phyloP scores from a whole-genome alignment of 2,797 vertebrate genomes.

The Sternarchorhynchus goeldii region DNA sequence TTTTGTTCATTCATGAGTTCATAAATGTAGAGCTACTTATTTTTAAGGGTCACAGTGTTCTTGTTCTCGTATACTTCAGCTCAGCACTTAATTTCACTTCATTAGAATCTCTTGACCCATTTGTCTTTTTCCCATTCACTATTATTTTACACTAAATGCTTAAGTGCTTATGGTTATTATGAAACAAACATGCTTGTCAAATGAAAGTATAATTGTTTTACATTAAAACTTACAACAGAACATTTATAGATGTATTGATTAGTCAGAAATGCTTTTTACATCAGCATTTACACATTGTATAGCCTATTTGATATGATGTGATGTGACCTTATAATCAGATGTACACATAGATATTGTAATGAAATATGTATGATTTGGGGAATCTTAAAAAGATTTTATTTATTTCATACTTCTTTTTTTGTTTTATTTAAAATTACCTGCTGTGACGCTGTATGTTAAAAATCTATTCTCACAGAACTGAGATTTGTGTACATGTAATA shows the following conservation, averaged over 20 bases:
- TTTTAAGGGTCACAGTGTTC: background rate
- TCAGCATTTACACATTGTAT: slow-evolving; percentile 20
- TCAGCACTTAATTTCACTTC: background rate
- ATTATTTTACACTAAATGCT: slow-evolving; percentile 4
- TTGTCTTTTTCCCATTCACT: no score
- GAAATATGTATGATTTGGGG: background rate
- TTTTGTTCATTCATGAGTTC: background rate
- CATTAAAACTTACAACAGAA: slow-evolving; percentile 72
- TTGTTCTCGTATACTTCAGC: background rate
- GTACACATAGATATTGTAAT: background rate
- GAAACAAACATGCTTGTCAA: background rate
- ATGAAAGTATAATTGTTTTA: slow-evolving; percentile 68
- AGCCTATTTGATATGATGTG: slow-evolving; percentile 31
- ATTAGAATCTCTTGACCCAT: background rate
- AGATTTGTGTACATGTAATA: slow-evolving; percentile 24
- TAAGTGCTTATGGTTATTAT: slow-evolving; percentile 17
- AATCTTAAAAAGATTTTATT: slow-evolving; percentile 61
- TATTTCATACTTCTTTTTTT: slow-evolving; percentile 42
- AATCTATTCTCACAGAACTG: background rate
- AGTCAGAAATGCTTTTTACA: slow-evolving; percentile 17
- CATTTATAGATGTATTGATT: slow-evolving; percentile 31
- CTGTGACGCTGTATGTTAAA: background rate
- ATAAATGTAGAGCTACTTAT: no score
- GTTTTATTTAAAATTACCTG: slow-evolving; percentile 20
- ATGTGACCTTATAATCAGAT: slow-evolving; percentile 10